phyloP scores from a whole-genome alignment of 2,113 vertebrate genomes.

The Agelaius phoeniceus region DNA sequence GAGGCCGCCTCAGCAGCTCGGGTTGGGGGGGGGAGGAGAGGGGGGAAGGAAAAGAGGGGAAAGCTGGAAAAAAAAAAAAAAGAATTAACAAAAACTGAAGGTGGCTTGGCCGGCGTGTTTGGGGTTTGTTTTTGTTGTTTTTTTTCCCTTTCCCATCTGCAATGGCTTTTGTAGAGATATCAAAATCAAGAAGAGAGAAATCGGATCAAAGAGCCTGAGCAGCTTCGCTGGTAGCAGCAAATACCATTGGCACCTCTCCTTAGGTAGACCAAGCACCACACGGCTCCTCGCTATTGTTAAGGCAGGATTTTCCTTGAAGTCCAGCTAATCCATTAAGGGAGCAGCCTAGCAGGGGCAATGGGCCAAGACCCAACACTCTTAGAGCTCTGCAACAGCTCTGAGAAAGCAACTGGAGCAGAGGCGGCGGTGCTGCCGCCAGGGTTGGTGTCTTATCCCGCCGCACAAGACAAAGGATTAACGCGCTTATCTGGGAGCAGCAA shows the following conservation, averaged over 20 bases:
- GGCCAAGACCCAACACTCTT: background rate
- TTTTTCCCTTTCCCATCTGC: background rate
- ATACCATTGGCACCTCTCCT: constrained; percentile 23
- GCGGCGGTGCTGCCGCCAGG: background rate
- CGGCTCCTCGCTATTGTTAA: background rate
- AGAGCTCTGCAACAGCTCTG: background rate
- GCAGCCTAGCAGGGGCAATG: background rate
- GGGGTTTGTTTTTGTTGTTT: background rate
- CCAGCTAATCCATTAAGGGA: constrained; percentile 46
- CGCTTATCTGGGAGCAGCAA: constrained; percentile 50
- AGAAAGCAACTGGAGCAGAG: background rate
- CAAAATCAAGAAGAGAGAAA: constrained; percentile 43
- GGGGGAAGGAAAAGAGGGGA: background rate
- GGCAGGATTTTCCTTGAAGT: constrained; percentile 56
- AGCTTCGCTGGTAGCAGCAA: background rate
- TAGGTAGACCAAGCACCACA: background rate
- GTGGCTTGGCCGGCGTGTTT: background rate
- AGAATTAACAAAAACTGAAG: background rate
- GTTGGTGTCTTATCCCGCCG: background rate
- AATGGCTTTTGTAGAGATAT: constrained; percentile 9
- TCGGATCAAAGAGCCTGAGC: constrained; percentile 25
- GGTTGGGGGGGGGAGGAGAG: background rate
- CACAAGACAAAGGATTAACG: constrained; percentile 24
- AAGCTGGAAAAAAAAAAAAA: background rate
- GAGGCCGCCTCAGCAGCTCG: background rate